Evolutionary conservation across 2,797 vertebrate species (phyloP).

Genomic region (Esox lucius): DNA sequence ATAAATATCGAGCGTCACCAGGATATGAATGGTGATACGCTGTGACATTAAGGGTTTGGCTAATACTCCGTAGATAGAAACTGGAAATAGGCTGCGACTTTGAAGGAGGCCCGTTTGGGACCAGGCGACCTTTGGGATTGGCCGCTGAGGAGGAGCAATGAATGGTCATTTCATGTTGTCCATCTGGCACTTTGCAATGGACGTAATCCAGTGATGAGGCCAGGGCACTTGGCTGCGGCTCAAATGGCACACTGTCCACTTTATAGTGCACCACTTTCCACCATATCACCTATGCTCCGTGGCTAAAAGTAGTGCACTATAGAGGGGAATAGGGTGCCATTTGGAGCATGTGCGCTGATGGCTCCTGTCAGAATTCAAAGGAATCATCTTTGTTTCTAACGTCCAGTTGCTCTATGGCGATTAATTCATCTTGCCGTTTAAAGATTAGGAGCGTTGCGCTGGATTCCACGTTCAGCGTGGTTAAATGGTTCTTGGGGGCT

Average conservation of each 20-base stretch:
- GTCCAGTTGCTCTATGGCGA: constrained; percentile 31
- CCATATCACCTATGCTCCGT: not conserved
- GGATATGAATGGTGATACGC: constrained; percentile 65
- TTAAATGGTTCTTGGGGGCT: constrained; percentile 82
- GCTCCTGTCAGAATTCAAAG: constrained; percentile 58
- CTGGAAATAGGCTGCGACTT: constrained; percentile 54
- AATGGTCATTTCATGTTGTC: constrained; percentile 73
- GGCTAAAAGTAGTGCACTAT: not conserved
- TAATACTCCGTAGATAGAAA: constrained; percentile 59
- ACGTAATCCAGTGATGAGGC: constrained; percentile 50
- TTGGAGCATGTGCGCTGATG: constrained; percentile 1
- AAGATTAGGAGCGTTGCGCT: constrained; percentile 62
- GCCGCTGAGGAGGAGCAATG: constrained; percentile 27
- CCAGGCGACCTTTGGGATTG: constrained; percentile 61
- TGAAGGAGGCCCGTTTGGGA: constrained; percentile 52
- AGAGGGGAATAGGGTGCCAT: not conserved
- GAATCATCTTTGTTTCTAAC: not conserved
- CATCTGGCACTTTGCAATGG: constrained; percentile 65
- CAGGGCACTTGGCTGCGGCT: constrained; percentile 36
- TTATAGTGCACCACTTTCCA: not conserved
- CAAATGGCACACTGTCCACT: not conserved
- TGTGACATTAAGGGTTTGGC: constrained; percentile 56
- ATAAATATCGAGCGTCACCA: constrained; percentile 59
- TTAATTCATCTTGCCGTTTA: constrained; percentile 74
- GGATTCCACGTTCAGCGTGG: constrained; percentile 62